Conservation (phyloP, 2,113 vertebrate species). For the Rhegmatorhina hoffmannsi region DNA sequence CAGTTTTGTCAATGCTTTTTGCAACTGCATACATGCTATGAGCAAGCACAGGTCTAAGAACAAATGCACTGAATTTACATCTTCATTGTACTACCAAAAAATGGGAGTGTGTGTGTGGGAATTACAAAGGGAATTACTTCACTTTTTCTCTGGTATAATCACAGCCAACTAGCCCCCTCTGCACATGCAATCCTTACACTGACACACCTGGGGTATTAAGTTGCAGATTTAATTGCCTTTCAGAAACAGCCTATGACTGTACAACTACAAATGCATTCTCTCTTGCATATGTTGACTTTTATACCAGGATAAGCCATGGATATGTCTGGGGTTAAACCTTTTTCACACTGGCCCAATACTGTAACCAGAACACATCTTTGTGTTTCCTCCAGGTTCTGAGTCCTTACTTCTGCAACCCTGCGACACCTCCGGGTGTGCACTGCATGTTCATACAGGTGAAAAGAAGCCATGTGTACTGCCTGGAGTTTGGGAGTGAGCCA, state of each 20-base stretch:
- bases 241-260: not conserved
- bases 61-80: not conserved
- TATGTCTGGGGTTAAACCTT: not conserved
- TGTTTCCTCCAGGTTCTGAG: not conserved
- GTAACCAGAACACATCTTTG: not conserved
- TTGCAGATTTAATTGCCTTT: not conserved
- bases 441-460: conserved; percentile 2
- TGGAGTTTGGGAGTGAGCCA: conserved; percentile 6
- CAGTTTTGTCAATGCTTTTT: not conserved
- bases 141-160: not conserved
- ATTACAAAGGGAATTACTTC: not conserved
- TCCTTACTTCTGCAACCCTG: not conserved
- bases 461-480: not conserved
- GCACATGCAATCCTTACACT: not conserved
- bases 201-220: not conserved
- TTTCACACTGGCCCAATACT: not conserved
- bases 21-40: not conserved
- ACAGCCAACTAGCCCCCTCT: not conserved
- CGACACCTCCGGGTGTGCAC: not conserved
- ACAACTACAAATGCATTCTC: not conserved
- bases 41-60: not conserved
- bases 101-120: accelerated
- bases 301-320: not conserved
- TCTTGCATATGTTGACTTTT: not conserved
- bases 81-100: not conserved